These are phyloP conservation scores for Doryteuthis pealeii DNA, from an alignment of 1,140 invertebrate genomes.

Conservation along the genomic window DNA sequence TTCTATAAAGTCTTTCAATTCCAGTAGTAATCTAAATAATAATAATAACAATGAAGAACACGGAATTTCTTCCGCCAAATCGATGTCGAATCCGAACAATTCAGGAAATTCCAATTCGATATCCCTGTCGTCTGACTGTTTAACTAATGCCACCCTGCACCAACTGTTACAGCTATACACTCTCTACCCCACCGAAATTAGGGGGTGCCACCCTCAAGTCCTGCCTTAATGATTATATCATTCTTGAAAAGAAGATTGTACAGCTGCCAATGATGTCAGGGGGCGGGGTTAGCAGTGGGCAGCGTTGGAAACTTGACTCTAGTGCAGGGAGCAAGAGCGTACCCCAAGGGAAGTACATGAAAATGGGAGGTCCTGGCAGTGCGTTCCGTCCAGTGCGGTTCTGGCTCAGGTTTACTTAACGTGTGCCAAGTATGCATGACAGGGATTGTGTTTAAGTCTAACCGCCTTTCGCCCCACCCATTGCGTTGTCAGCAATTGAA, in stretches of 20 bases:
- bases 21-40: not conserved
- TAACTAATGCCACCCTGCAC: not conserved
- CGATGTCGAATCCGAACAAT: not conserved
- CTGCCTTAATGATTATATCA: not conserved
- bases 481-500: constrained; percentile 12
- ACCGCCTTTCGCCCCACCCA: constrained; percentile 7
- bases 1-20: not conserved
- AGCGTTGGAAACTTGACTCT: no score
- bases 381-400: constrained; percentile 38
- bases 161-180: constrained; percentile 5
- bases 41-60: no score
- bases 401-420: constrained; percentile 5
- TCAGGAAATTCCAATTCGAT: not conserved
- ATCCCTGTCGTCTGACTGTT: not conserved
- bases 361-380: constrained; percentile 40
- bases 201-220: not conserved
- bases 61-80: not conserved
- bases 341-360: constrained; percentile 31
- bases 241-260: not conserved
- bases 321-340: not conserved
- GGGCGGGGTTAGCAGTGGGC: no score
- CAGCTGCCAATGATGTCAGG: not conserved
- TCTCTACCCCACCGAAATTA: not conserved
- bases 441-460: constrained; percentile 2
- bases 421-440: constrained; percentile 7